Conservation (phyloP, 2,797 vertebrate species). For the Huso huso region DNA sequence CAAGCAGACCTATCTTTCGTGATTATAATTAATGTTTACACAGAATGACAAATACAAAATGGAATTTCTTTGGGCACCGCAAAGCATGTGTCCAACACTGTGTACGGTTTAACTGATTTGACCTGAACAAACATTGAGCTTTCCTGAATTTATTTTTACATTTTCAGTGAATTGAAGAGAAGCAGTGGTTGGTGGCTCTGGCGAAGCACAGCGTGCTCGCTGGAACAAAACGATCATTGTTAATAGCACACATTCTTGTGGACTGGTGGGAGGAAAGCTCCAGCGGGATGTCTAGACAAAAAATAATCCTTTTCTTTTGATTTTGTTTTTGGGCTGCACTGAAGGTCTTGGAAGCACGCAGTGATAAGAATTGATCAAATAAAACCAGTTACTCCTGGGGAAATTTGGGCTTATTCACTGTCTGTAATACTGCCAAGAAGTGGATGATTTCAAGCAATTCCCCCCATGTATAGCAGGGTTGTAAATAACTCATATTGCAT, state of each 20-base stretch:
- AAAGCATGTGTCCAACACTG: conserved; percentile 28
- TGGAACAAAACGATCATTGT: conserved; percentile 19
- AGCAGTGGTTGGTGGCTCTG: conserved; percentile 2
- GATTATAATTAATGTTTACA: conserved; percentile 54
- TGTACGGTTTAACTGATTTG: conserved; percentile 51
- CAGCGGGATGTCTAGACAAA: conserved; percentile 11
- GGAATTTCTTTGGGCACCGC: conserved; percentile 42
- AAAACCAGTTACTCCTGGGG: no score
- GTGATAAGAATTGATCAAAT: no score
- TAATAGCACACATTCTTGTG: conserved; percentile 14
- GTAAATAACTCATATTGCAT: no score
- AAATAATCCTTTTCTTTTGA: conserved; percentile 22
- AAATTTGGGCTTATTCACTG: no score
- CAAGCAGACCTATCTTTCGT: conserved; percentile 26
- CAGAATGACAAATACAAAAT: conserved; percentile 41
- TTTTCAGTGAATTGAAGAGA: conserved; percentile 29
- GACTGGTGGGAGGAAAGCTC: conserved; percentile 1
- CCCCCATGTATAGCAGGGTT: no score
- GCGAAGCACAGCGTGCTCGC: conserved; percentile 7
- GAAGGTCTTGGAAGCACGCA: no score
- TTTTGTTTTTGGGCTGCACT: neutral
- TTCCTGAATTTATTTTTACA: conserved; percentile 41
- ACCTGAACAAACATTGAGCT: conserved; percentile 50
- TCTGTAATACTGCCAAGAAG: no score
- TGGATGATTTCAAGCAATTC: no score